A percentile compares a stretch with the other conserved stretches of the same genome.
phyloP scores from a whole-genome alignment of 1,140 invertebrate species.

The Littorina saxatilis region DNA sequence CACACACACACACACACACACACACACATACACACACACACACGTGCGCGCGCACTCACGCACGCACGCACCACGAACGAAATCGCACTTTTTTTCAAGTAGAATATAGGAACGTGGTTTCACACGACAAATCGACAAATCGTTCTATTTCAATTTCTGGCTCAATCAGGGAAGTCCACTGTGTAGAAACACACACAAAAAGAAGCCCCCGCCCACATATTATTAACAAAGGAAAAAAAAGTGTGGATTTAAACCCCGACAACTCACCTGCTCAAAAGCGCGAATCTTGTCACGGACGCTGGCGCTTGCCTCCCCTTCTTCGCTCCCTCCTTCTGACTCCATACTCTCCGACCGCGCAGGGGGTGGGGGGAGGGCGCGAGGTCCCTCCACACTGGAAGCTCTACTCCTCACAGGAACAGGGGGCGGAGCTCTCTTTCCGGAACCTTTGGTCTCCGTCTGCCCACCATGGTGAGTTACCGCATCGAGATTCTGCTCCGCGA shows the following conservation, averaged over 20 bases:
- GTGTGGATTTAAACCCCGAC: too few relatives aligned
- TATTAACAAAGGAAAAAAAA: neutral
- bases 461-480: neutral
- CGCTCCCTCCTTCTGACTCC: conserved; percentile 62
- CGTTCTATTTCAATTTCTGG: too few relatives aligned
- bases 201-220: neutral
- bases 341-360: conserved; percentile 34
- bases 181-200: conserved; percentile 1
- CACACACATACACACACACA: neutral
- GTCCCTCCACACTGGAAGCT: conserved; percentile 15
- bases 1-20: neutral
- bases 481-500: neutral
- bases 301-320: conserved; percentile 47
- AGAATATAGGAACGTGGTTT: too few relatives aligned
- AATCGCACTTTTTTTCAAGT: neutral
- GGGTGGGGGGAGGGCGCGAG: conserved; percentile 6
- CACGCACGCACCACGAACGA: conserved; percentile 18
- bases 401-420: conserved; percentile 22
- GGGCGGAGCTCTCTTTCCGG: conserved; percentile 22
- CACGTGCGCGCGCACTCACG: too few relatives aligned
- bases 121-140: too few relatives aligned
- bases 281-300: conserved; percentile 57
- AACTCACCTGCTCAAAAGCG: conserved; percentile 59
- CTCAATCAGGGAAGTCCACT: neutral
- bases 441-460: neutral